Evolutionary conservation across 2,797 vertebrate species (phyloP), one percentile per base, ranked within the genome.

Genomic region (Scleropages formosus): DNA sequence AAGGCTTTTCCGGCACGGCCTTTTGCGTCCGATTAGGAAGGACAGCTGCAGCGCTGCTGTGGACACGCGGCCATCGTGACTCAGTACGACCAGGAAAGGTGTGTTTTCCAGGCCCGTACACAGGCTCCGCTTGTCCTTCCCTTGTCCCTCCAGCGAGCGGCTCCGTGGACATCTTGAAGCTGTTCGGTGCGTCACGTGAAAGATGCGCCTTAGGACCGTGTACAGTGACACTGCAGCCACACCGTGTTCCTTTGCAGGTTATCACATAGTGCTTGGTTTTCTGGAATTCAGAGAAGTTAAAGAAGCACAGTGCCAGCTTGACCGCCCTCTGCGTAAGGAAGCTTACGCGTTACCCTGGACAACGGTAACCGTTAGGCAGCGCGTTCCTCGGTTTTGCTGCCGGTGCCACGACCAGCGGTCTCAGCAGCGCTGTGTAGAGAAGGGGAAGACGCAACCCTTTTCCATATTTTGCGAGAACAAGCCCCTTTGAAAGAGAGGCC

Each of bases 401-500:
- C 80, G 78, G 80, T 69, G 75, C 81, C 84, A 78, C 68, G 82
- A 85, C 77, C 79, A 75, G 80, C 79, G 73, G 65, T 81, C 77
- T 82, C 51, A 49, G 68, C 78, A 76, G 83, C 79, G 78, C 77
- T 66, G 49, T 76, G 47, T 69, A 82, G 60, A 79, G 56, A 24
- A 90, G 84, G 56, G 47, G 83, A 82, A 79, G 78, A 75, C 78
- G 77, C 65, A 59, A 79, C 82, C 83, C 9, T 64, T 83, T 76
- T 84, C 84, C 91, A 77, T 78, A 84, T 89, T 88, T 90, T 83
- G 85, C 84, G 60, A 10, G 85, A 88, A 87, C 81, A 82, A 87
- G 84, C 46, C 67, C 78, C 80, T 80, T 82, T 89, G 82, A 79
- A 72, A 85, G 84, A 59, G 82, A 88, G 89, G 86, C 82, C 75